Percentiles rank a stretch among this genome's conserved stretches.
Evolutionary conservation across 2,113 vertebrate genomes (phyloP).

Genomic region (Prolemur simus): DNA sequence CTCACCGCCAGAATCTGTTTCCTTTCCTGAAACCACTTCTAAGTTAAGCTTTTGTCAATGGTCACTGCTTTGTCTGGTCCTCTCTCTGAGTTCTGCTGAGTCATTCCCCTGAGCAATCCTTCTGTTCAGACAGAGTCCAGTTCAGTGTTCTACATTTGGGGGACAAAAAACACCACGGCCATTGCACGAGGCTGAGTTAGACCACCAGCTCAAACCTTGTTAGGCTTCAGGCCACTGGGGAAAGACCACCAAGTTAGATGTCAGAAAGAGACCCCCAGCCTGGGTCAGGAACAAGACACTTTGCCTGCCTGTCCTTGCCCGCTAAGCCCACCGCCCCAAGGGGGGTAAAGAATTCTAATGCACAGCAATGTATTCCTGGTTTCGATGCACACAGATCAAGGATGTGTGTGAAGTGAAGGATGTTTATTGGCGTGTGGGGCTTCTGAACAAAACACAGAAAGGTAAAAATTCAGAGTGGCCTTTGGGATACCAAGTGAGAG

Average conservation of each 20-base stretch:
- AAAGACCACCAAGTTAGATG: background rate
- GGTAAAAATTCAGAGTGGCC: background rate
- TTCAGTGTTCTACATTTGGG: background rate
- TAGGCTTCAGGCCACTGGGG: background rate
- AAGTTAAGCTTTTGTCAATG: background rate
- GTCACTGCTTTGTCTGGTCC: background rate
- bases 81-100: background rate
- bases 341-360: background rate
- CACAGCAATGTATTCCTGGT: background rate
- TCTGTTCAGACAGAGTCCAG: background rate
- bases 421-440: background rate
- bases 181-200: background rate
- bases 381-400: background rate
- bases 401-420: background rate
- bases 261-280: background rate
- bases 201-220: background rate
- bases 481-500: background rate
- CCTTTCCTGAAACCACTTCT: background rate
- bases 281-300: background rate
- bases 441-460: slow-evolving; percentile 2
- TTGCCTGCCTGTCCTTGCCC: background rate
- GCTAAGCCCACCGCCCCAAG: background rate
- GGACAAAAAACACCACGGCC: background rate
- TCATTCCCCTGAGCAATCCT: background rate
- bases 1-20: background rate